A percentile compares a stretch with the other conserved stretches of the same genome.
These are phyloP conservation scores for Aphelenchoides avenae DNA, from an alignment of 1,140 invertebrate genomes.

Conservation along the genomic window DNA sequence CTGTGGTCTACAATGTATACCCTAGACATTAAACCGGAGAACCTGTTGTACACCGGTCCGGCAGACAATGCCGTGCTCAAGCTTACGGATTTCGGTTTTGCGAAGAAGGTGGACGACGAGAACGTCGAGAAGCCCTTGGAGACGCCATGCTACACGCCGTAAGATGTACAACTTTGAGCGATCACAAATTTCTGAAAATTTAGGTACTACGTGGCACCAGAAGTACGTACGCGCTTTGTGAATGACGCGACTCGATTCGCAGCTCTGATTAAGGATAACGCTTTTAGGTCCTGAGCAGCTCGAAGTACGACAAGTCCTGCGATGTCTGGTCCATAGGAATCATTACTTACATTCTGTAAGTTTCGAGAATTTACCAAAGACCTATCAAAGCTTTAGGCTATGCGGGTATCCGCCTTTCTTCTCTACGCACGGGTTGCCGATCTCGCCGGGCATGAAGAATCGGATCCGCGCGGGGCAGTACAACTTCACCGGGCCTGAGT, in stretches of 20 bases:
- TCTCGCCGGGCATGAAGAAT: slow-evolving; percentile 99
- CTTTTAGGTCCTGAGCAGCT: slow-evolving; percentile 87
- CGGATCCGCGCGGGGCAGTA: slow-evolving; percentile 90
- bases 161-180: too few relatives aligned
- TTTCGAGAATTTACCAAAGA: too few relatives aligned
- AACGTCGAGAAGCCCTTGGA: too few relatives aligned
- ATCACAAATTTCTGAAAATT: too few relatives aligned
- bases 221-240: too few relatives aligned
- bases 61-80: slow-evolving; percentile 72
- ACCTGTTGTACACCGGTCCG: slow-evolving; percentile 64
- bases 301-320: slow-evolving; percentile 97
- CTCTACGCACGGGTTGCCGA: slow-evolving; percentile 89
- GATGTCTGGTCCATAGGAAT: slow-evolving; percentile 97
- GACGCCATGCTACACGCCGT: too few relatives aligned
- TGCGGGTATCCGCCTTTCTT: slow-evolving; percentile 98
- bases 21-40: slow-evolving; percentile 60
- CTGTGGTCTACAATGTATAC: slow-evolving; percentile 71
- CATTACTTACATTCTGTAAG: slow-evolving; percentile 94
- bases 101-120: slow-evolving; percentile 41
- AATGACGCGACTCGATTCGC: too few relatives aligned
- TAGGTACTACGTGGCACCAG: too few relatives aligned
- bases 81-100: slow-evolving; percentile 68
- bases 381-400: slow-evolving; percentile 66
- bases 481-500: slow-evolving; percentile 91
- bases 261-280: too few relatives aligned